A percentile compares a stretch with the other conserved stretches of the same genome.
These are phyloP conservation scores for Chesias legatella DNA, from an alignment of 2,888 invertebrate genomes.

Conservation along the genomic window DNA sequence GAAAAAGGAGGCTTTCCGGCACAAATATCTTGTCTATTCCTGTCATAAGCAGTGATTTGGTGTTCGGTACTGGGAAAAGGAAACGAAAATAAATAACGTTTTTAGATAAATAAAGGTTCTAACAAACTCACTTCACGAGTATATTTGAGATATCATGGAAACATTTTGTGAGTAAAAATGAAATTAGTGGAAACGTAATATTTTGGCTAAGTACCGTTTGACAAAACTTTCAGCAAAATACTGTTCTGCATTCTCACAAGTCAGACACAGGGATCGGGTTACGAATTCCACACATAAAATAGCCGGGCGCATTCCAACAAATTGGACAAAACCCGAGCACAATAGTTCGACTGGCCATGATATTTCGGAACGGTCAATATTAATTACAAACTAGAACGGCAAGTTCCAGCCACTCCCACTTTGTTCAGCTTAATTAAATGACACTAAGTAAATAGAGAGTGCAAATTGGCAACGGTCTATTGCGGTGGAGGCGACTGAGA, in stretches of 20 bases:
- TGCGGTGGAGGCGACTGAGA: conserved; percentile 38
- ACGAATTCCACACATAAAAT: background rate
- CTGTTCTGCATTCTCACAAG: too few relatives aligned
- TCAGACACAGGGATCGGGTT: background rate
- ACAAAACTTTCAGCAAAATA: too few relatives aligned
- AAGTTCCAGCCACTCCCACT: conserved; percentile 33
- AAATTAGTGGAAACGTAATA: too few relatives aligned
- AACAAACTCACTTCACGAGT: too few relatives aligned
- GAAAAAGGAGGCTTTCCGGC: background rate
- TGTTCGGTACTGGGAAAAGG: background rate
- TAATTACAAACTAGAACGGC: conserved; percentile 52
- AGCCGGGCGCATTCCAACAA: conserved; percentile 2
- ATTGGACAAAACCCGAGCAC: conserved; percentile 2
- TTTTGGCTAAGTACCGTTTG: too few relatives aligned
- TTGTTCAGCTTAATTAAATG: conserved; percentile 71
- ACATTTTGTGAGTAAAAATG: too few relatives aligned
- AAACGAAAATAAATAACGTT: conserved; percentile 1
- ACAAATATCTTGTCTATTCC: background rate
- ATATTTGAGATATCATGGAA: too few relatives aligned
- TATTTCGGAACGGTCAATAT: conserved; percentile 51
- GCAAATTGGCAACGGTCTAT: conserved; percentile 51
- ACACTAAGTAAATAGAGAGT: conserved; percentile 60
- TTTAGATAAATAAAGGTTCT: too few relatives aligned
- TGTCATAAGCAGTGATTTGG: background rate
- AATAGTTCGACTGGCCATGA: conserved; percentile 7